These are phyloP conservation scores for Trididemnum nubilum DNA, from an alignment of 23 tunicate genomes.

Conservation along the genomic window DNA sequence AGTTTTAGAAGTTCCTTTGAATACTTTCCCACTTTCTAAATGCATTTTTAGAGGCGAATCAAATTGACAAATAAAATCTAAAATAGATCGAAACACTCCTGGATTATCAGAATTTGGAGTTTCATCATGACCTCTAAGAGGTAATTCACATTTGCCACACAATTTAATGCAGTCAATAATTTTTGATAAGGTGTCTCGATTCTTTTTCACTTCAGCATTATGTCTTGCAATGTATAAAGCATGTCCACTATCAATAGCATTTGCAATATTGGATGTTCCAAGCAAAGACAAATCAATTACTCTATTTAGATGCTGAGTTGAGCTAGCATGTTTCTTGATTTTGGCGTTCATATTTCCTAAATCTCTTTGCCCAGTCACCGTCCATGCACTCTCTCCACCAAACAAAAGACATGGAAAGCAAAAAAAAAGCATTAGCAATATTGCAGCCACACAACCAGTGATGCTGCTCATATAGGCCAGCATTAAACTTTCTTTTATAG, in stretches of 20 bases:
- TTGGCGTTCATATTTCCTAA: no score
- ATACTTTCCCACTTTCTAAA: background rate
- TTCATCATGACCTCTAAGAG: no score
- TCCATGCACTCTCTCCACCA: conserved; percentile 1
- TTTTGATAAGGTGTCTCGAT: no score
- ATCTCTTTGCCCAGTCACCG: background rate
- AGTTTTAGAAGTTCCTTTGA: background rate
- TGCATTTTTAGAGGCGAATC: background rate
- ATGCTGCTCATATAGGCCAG: conserved; percentile 5
- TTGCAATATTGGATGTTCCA: no score
- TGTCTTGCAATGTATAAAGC: background rate
- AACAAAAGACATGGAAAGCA: conserved; percentile 27
- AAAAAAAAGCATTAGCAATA: no score
- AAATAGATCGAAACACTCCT: background rate
- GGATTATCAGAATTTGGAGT: no score
- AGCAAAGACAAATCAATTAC: no score
- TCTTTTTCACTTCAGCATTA: no score
- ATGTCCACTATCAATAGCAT: background rate
- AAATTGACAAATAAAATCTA: conserved; percentile 4
- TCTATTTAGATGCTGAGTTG: background rate
- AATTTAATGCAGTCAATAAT: background rate
- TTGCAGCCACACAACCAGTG: no score
- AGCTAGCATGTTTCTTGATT: conserved; percentile 10
- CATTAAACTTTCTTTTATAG: background rate
- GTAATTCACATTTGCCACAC: conserved; percentile 1